Conservation (phyloP, 2,113 vertebrate genomes). For the Laticauda colubrina region DNA sequence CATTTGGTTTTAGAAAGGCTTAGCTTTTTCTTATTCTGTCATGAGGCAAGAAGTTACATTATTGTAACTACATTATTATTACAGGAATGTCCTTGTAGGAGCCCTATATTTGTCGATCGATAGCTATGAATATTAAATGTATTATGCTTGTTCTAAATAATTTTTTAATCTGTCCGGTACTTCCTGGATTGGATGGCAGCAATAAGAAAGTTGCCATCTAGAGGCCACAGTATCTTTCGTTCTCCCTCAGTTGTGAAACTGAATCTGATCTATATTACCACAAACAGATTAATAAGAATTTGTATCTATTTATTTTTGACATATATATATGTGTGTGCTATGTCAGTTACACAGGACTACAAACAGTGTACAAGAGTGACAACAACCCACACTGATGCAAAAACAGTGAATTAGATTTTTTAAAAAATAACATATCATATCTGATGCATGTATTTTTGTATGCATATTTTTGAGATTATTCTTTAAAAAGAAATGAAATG, state of each 20-base stretch:
- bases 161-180: neutral
- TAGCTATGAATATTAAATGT: neutral
- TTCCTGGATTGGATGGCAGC: neutral
- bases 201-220: neutral
- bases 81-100: neutral
- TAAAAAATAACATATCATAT: neutral
- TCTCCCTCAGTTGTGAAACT: neutral
- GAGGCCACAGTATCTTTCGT: neutral
- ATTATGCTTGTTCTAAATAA: neutral
- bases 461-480: neutral
- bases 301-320: neutral
- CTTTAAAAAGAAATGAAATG: neutral
- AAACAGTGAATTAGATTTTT: neutral
- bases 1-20: neutral
- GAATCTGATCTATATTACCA: no score
- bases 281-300: neutral
- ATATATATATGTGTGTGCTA: neutral
- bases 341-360: neutral
- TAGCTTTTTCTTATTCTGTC: neutral
- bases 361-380: neutral
- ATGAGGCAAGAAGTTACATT: neutral
- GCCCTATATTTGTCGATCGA: neutral
- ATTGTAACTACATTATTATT: neutral
- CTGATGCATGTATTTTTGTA: neutral
- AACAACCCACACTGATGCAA: neutral